Evolutionary conservation across 2,113 vertebrate species (phyloP).

Genomic region (Lepisosteus osseus): DNA sequence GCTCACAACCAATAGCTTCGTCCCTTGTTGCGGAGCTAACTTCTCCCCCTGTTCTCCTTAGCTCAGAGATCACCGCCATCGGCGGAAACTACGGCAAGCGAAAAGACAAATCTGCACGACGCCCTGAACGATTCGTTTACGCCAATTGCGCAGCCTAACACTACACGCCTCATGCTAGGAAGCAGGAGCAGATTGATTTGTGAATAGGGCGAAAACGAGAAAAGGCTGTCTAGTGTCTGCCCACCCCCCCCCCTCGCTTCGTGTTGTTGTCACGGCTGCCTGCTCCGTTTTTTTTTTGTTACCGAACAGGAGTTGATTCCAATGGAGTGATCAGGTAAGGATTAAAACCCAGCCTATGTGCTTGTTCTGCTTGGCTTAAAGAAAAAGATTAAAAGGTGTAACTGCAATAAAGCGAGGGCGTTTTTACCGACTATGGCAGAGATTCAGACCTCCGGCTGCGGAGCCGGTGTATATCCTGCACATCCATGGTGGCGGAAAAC

Average conservation of each 20-base stretch:
- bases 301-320: conserved; percentile 16
- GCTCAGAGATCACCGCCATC: conserved; percentile 5
- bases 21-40: not conserved
- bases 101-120: too few species aligned
- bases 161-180: not conserved
- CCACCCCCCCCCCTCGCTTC: conserved; percentile 1
- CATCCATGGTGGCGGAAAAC: conserved; percentile 12
- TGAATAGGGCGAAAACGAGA: conserved; percentile 19
- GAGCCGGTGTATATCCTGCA: conserved; percentile 12
- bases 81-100: not conserved
- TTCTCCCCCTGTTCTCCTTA: not conserved
- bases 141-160: not conserved
- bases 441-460: conserved; percentile 1
- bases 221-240: conserved; percentile 5
- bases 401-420: not conserved
- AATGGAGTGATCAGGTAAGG: conserved; percentile 29
- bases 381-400: not conserved
- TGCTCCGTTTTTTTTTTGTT: conserved; percentile 14
- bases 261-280: conserved; percentile 20
- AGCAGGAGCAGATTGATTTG: not conserved
- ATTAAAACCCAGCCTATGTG: not conserved
- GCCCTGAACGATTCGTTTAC: not conserved
- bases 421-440: not conserved
- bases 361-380: conserved; percentile 3
- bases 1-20: not conserved